A percentile compares a stretch with the other conserved stretches of the same genome.
phyloP scores from a whole-genome alignment of 1,140 invertebrate species.

The Popillia japonica region DNA sequence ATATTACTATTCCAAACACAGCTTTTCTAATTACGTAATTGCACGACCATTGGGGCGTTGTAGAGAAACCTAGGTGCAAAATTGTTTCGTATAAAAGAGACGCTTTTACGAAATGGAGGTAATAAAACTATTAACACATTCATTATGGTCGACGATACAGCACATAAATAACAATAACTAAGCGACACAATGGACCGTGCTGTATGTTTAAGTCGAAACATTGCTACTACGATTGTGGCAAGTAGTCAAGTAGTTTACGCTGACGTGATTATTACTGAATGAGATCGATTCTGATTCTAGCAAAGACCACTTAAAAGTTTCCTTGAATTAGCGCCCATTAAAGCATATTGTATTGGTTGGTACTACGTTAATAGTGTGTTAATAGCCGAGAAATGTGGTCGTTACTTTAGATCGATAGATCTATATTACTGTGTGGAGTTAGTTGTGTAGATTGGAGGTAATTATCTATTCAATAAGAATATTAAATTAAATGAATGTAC shows the following conservation, averaged over 20 bases:
- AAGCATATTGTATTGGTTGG: background rate
- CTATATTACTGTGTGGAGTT: too few relatives aligned
- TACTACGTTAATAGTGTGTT: slow-evolving; percentile 8
- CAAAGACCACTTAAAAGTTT: slow-evolving; percentile 5
- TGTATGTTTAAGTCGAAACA: slow-evolving; percentile 6
- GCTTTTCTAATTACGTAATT: background rate
- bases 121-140: slow-evolving; percentile 33
- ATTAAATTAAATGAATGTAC: too few relatives aligned
- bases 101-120: slow-evolving; percentile 19
- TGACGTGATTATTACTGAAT: slow-evolving; percentile 29
- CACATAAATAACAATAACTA: slow-evolving; percentile 23
- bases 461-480: too few relatives aligned
- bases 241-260: background rate
- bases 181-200: background rate
- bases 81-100: slow-evolving; percentile 4
- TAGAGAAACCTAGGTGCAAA: slow-evolving; percentile 10
- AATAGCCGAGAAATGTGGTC: background rate
- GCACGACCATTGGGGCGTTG: background rate
- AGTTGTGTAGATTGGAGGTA: too few relatives aligned
- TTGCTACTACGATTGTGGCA: background rate
- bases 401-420: background rate
- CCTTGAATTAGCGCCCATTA: slow-evolving; percentile 10
- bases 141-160: slow-evolving; percentile 22
- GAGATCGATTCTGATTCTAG: slow-evolving; percentile 10
- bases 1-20: too few relatives aligned